Conservation (phyloP, 2,113 vertebrate species). For the Trematocara nigrifrons region DNA sequence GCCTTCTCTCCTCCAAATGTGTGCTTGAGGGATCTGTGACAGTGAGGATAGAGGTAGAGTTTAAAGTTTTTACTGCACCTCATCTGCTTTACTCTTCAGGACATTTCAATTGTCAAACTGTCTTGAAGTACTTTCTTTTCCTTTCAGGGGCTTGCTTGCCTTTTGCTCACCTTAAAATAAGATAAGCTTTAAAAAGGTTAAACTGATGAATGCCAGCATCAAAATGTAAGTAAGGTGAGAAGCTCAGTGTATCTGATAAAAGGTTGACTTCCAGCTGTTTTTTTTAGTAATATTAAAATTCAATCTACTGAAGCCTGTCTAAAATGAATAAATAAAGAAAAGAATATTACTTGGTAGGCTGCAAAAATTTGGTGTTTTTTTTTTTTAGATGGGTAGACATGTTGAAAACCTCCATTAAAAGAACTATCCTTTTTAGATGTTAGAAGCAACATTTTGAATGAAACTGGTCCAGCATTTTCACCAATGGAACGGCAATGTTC, state of each 20-base stretch:
- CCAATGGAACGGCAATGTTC: neutral
- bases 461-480: neutral
- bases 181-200: neutral
- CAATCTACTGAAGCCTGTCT: neutral
- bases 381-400: neutral
- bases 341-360: neutral
- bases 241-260: neutral
- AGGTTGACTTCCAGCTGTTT: neutral
- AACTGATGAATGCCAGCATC: neutral
- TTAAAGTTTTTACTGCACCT: neutral
- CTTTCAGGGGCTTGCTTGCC: neutral
- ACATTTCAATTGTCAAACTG: neutral
- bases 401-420: neutral
- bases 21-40: neutral
- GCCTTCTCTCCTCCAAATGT: neutral
- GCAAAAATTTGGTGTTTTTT: neutral
- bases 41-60: neutral
- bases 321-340: neutral
- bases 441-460: neutral
- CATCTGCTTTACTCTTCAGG: neutral
- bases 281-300: neutral
- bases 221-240: neutral
- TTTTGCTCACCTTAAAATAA: slow-evolving; percentile 12
- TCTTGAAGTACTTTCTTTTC: neutral
- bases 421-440: neutral